Conservation (phyloP, 1,140 invertebrate genomes). For the Ceratina japonica region DNA sequence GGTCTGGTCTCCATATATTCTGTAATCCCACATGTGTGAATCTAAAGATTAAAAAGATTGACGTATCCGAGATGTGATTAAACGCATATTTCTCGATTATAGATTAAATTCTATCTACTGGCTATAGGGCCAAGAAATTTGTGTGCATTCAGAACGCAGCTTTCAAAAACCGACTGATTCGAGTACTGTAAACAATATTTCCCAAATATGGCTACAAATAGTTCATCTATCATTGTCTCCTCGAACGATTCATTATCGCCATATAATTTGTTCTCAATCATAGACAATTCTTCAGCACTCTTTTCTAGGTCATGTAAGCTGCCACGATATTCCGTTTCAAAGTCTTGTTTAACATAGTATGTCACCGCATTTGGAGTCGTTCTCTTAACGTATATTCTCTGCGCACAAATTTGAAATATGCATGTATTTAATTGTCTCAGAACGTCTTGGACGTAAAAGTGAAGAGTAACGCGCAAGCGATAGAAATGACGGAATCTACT, state of each 20-base stretch:
- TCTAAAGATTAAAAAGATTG: slow-evolving; percentile 80
- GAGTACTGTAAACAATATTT: too few relatives aligned
- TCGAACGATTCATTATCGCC: too few relatives aligned
- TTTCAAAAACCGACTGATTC: background rate
- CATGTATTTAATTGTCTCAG: slow-evolving; percentile 19
- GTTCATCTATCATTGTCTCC: too few relatives aligned
- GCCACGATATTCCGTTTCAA: slow-evolving; percentile 95
- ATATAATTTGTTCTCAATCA: too few relatives aligned
- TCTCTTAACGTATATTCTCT: slow-evolving; percentile 91
- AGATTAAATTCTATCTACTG: background rate
- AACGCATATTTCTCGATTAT: background rate
- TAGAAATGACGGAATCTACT: slow-evolving; percentile 21
- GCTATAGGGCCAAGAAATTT: background rate
- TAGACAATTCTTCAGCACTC: slow-evolving; percentile 94
- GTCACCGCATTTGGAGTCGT: slow-evolving; percentile 91
- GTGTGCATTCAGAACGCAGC: background rate
- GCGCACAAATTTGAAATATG: slow-evolving; percentile 45
- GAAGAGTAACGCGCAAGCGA: slow-evolving; percentile 16
- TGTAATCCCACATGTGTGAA: too few relatives aligned
- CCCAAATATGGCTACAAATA: too few relatives aligned
- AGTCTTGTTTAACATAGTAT: slow-evolving; percentile 98
- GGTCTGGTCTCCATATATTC: slow-evolving; percentile 90
- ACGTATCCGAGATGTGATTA: background rate
- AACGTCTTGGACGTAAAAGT: slow-evolving; percentile 1
- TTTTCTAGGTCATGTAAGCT: slow-evolving; percentile 92